phyloP scores from a whole-genome alignment of 2,888 invertebrate genomes.

The Thymelicus lineola region DNA sequence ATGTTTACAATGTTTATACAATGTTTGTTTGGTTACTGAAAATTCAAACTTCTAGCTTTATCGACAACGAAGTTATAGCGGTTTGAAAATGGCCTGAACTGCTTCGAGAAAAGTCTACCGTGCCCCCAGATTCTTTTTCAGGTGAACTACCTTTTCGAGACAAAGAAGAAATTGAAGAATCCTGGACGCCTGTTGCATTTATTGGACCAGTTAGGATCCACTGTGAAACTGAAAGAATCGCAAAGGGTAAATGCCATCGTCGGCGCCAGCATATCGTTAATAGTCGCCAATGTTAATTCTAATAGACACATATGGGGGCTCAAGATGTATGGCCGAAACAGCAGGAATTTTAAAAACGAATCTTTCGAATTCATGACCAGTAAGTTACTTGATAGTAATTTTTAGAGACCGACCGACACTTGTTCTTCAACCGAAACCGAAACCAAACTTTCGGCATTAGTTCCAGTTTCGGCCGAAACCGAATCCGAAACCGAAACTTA shows the following conservation, averaged over 20 bases:
- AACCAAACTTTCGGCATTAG: too few species aligned
- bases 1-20: too few species aligned
- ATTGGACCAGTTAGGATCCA: conserved; percentile 63
- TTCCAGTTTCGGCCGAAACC: too few species aligned
- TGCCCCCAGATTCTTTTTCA: conserved; percentile 53
- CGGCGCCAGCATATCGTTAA: conserved; percentile 65
- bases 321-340: conserved; percentile 57
- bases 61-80: too few species aligned
- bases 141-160: conserved; percentile 65
- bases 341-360: conserved; percentile 55
- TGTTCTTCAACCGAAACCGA: too few species aligned
- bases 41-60: too few species aligned
- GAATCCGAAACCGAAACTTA: too few species aligned
- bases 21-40: too few species aligned
- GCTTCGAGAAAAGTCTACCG: too few species aligned
- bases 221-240: conserved; percentile 61
- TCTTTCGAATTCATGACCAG: conserved; percentile 69
- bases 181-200: conserved; percentile 66
- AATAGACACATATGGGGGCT: conserved; percentile 63
- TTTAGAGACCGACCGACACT: too few species aligned
- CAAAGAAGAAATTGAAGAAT: conserved; percentile 57
- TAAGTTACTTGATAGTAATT: too few species aligned
- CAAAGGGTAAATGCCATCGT: conserved; percentile 51
- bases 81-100: too few species aligned
- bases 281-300: conserved; percentile 65